Percentiles rank a stretch among this genome's conserved stretches.
Evolutionary conservation across 1,140 invertebrate species (phyloP).

Genomic region (Anastrepha ludens): DNA sequence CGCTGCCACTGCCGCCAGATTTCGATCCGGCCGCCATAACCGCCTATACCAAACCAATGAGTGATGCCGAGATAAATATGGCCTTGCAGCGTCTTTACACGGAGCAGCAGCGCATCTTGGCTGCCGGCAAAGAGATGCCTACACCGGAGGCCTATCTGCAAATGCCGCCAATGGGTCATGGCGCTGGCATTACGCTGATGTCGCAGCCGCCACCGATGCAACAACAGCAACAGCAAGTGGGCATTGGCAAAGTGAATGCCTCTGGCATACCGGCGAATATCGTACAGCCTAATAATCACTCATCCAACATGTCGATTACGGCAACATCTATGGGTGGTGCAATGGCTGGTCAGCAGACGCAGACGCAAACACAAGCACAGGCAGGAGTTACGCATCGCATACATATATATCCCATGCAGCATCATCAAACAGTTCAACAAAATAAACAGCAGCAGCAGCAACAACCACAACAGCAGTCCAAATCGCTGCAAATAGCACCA

Average conservation of each 20-base stretch:
- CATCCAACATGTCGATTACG: conserved; percentile 52
- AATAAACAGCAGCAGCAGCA: conserved; percentile 61
- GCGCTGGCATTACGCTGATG: conserved; percentile 62
- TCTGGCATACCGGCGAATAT: conserved; percentile 66
- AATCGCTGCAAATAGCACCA: conserved; percentile 55
- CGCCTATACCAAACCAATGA: conserved; percentile 72
- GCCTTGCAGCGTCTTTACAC: conserved; percentile 77
- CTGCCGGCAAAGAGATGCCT: conserved; percentile 79
- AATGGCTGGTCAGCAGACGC: conserved; percentile 6
- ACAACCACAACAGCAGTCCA: conserved; percentile 56
- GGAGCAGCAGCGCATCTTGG: conserved; percentile 79
- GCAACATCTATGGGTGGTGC: neutral
- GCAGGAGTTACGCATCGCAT: conserved; percentile 67
- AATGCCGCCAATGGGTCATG: conserved; percentile 57
- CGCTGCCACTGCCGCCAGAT: conserved; percentile 64
- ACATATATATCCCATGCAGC: conserved; percentile 73
- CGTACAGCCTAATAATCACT: conserved; percentile 72
- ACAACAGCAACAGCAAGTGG: conserved; percentile 58
- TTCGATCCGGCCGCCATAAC: conserved; percentile 68
- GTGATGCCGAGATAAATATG: conserved; percentile 72
- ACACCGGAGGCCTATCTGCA: conserved; percentile 74
- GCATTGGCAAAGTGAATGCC: conserved; percentile 15
- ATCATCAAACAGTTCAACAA: conserved; percentile 66
- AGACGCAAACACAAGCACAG: conserved; percentile 43
- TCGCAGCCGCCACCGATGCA: conserved; percentile 57